A percentile compares a stretch with the other conserved stretches of the same genome.
These are phyloP conservation scores for Onychomys arenicola DNA, from an alignment of 2,797 vertebrate species.

Conservation along the genomic window DNA sequence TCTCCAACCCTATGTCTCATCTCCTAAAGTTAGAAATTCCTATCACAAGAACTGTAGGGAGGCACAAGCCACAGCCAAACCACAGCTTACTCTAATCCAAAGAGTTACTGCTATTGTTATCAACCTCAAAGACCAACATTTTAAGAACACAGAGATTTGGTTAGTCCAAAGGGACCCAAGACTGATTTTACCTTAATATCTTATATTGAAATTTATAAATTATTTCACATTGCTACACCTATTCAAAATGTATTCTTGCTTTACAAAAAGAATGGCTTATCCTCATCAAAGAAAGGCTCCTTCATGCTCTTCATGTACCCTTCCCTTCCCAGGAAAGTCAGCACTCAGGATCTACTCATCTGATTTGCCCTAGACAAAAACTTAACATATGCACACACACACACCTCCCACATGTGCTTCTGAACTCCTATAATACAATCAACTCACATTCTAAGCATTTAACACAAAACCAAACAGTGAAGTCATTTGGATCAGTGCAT, in stretches of 20 bases:
- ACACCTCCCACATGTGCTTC: background rate
- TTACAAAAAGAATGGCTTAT: constrained; percentile 30
- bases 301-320: background rate
- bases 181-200: background rate
- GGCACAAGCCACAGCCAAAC: background rate
- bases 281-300: background rate
- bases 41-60: background rate
- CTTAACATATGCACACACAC: background rate
- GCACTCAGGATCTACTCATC: background rate
- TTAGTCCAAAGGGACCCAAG: constrained; percentile 20
- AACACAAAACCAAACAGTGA: constrained; percentile 36
- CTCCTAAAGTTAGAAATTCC: background rate
- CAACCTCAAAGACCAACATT: background rate
- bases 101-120: background rate
- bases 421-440: background rate
- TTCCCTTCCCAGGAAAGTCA: background rate
- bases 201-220: background rate
- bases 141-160: background rate
- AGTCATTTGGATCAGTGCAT: background rate
- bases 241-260: constrained; percentile 19
- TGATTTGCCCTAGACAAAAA: constrained; percentile 57
- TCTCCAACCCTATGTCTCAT: background rate
- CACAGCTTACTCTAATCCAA: background rate
- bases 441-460: constrained; percentile 29
- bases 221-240: background rate